Percentiles rank a stretch among this genome's conserved stretches.
Evolutionary conservation across 2,888 invertebrate genomes (phyloP).

Genomic region (Molorchus minor): DNA sequence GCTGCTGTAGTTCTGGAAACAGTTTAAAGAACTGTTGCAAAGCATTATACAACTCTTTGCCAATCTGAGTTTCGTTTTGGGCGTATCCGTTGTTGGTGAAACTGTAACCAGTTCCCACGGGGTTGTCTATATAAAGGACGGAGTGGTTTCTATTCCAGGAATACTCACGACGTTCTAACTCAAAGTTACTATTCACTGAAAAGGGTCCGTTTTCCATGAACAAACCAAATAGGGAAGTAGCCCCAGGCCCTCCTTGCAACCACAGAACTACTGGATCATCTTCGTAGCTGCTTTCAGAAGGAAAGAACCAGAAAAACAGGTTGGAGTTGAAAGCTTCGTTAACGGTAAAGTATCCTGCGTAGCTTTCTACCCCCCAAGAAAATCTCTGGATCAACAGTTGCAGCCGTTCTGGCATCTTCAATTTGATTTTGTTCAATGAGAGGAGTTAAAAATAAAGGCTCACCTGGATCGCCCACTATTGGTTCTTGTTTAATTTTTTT

Average conservation of each 20-base stretch:
- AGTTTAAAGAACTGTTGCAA: conserved; percentile 84
- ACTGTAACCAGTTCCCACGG: conserved; percentile 87
- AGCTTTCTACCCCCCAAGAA: conserved; percentile 70
- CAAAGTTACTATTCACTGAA: conserved; percentile 62
- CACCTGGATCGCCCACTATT: conserved; percentile 57
- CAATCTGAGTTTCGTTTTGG: conserved; percentile 81
- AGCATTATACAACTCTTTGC: conserved; percentile 79
- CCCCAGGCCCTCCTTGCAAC: conserved; percentile 89
- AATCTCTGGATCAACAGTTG: conserved; percentile 68
- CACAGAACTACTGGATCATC: conserved; percentile 80
- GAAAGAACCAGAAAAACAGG: conserved; percentile 93
- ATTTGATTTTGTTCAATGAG: conserved; percentile 76
- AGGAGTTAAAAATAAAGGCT: conserved; percentile 80
- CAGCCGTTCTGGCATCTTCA: conserved; percentile 68
- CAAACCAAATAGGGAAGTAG: conserved; percentile 80
- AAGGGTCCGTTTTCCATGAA: conserved; percentile 84
- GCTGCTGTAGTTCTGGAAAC: conserved; percentile 78
- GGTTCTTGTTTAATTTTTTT: conserved; percentile 34
- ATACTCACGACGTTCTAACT: conserved; percentile 70
- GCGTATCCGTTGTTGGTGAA: conserved; percentile 86
- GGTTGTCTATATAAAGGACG: conserved; percentile 91
- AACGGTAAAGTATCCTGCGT: conserved; percentile 86
- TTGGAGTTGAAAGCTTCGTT: conserved; percentile 80
- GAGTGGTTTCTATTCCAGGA: conserved; percentile 84
- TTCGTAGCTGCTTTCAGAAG: conserved; percentile 68